Conservation (phyloP, 64 coral and sea anemone genomes). For the Montipora sp. region DNA sequence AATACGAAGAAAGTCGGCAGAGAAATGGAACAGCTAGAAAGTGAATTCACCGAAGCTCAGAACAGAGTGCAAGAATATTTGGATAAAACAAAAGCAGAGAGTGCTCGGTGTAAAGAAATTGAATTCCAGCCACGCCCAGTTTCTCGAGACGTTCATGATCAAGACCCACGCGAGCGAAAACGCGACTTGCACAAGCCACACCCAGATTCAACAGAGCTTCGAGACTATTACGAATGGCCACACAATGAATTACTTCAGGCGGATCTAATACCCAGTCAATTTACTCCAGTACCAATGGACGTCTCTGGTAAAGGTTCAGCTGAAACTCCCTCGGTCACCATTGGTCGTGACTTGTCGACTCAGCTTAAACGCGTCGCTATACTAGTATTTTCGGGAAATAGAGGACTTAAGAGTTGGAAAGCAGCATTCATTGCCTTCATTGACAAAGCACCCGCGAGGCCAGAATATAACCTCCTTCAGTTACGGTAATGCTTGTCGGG, state of each 20-base stretch:
- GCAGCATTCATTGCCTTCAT: too few species aligned
- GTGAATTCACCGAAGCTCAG: neutral
- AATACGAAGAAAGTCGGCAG: too few species aligned
- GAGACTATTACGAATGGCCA: neutral
- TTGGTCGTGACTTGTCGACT: neutral
- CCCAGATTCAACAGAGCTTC: neutral
- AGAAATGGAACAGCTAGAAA: neutral
- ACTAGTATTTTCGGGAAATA: too few species aligned
- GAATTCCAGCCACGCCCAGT: neutral
- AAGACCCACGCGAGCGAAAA: neutral
- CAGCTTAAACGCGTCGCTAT: neutral
- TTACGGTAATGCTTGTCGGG: too few species aligned
- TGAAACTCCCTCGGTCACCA: neutral
- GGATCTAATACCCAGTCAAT: neutral
- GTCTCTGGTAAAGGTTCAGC: neutral
- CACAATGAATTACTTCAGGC: neutral
- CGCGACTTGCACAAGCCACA: neutral
- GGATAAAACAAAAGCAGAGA: neutral
- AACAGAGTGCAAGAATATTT: neutral
- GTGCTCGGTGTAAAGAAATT: neutral
- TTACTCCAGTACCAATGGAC: neutral
- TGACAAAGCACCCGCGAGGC: too few species aligned
- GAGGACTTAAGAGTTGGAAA: too few species aligned
- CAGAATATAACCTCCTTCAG: too few species aligned
- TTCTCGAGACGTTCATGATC: neutral